Evolutionary conservation across 2,888 invertebrate genomes (phyloP), one percentile per base, ranked within the genome.

Genomic region (Campoplex nolae): DNA sequence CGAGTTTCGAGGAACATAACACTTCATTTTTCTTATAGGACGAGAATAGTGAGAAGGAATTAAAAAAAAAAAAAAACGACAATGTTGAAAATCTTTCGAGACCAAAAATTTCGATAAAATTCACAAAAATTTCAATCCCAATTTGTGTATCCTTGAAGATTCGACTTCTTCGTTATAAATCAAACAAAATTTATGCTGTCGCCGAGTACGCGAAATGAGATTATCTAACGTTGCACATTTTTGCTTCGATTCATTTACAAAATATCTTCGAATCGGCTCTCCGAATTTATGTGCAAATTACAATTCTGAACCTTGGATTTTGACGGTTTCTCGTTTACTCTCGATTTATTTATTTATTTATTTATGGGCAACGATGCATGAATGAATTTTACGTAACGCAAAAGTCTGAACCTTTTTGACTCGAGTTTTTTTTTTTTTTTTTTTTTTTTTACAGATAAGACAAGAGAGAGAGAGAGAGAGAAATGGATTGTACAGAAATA

Each of bases 1-100:
- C 74, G 74, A 56, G 71, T 77, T 71, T 77, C 28, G 13, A 32
- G 16, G 62, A 38, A 38, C 32, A 32, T 58, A 28, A 23, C 23
- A 23, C 23, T 23, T 23, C 58, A 11, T 28, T 28, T 32, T 62
- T 13, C 0, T 32, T 32, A 6, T 4, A 16, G 11, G 58, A 62
- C 32, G 28, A 62, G 16, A 62, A 62, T 32, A 13, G 32, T 32
- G 32, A 32, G 16, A 62, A 62, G 0, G 38, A 62, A n/a, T n/a
- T n/a, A n/a, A n/a, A n/a, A n/a, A n/a, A n/a, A n/a, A n/a, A 13
- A 58, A 58, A 51, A 51, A 18, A 18, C 7, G 51, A n/a, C 6
- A 3, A 18, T 18, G 18, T n/a, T n/a, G 18, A 7, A 18, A 51
- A 51, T 16, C 4, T 18, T 16, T 51, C 4, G 51, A n/a, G 18